Percentiles rank a stretch among this genome's conserved stretches.
These are phyloP conservation scores for Rhynchophorus ferrugineus DNA, from an alignment of 1,140 invertebrate genomes.

Conservation along the genomic window DNA sequence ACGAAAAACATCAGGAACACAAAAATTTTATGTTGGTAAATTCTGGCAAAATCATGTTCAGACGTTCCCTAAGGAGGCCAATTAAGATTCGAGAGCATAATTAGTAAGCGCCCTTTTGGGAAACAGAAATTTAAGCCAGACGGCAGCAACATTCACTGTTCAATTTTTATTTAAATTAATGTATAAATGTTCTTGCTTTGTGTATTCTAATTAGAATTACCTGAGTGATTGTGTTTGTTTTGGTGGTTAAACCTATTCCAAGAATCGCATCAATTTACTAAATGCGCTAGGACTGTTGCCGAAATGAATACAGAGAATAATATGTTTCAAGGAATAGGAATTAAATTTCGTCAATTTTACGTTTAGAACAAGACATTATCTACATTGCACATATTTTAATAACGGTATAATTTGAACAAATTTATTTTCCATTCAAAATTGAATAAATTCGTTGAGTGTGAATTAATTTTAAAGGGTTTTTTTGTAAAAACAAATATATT, in stretches of 20 bases:
- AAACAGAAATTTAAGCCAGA: conserved; percentile 8
- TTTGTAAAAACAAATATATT: too few species aligned
- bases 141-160: not conserved
- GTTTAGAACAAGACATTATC: too few species aligned
- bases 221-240: not conserved
- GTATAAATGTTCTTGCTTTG: not conserved
- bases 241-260: not conserved
- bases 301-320: too few species aligned
- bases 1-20: not conserved
- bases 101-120: conserved; percentile 2
- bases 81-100: conserved; percentile 14
- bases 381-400: too few species aligned
- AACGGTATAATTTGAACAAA: too few species aligned
- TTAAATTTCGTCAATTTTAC: too few species aligned
- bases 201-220: conserved; percentile 2
- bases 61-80: conserved; percentile 5
- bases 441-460: too few species aligned
- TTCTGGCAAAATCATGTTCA: conserved; percentile 10
- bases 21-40: conserved; percentile 12
- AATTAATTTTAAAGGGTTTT: too few species aligned
- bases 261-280: not conserved
- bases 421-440: too few species aligned
- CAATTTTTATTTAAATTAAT: conserved; percentile 5
- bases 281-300: too few species aligned
- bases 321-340: too few species aligned